These are phyloP conservation scores for Zosterops japonicus DNA, from an alignment of 2,113 vertebrate genomes.

Conservation along the genomic window DNA sequence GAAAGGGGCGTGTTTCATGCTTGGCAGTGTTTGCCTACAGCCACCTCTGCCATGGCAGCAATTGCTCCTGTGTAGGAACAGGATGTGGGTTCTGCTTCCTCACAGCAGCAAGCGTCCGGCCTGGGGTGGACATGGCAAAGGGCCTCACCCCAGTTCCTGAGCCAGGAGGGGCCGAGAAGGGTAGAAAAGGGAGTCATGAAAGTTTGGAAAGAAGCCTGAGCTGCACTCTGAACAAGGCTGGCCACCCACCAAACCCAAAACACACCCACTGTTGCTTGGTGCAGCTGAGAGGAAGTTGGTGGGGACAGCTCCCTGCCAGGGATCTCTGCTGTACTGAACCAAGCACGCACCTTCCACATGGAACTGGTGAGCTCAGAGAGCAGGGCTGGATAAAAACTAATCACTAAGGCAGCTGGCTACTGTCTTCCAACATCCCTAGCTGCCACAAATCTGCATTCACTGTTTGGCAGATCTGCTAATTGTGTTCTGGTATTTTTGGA, in stretches of 20 bases:
- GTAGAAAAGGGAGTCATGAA: neutral
- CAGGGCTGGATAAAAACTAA: neutral
- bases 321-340: neutral
- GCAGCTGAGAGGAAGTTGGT: neutral
- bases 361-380: neutral
- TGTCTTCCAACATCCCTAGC: neutral
- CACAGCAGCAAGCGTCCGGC: neutral
- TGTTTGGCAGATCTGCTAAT: neutral
- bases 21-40: neutral
- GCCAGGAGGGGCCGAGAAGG: neutral
- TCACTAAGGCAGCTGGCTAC: neutral
- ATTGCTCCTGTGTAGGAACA: neutral
- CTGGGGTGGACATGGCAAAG: neutral
- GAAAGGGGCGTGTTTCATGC: neutral
- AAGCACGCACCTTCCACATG: neutral
- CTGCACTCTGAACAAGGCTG: neutral
- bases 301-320: neutral
- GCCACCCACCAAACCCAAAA: neutral
- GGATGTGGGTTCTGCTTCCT: conserved; percentile 21
- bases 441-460: neutral
- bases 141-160: conserved; percentile 29
- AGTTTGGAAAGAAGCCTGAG: neutral
- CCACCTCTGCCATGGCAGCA: neutral
- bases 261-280: neutral
- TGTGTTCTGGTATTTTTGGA: neutral